phyloP scores from a whole-genome alignment of 2,113 vertebrate genomes.

The Dermatemys mawii region DNA sequence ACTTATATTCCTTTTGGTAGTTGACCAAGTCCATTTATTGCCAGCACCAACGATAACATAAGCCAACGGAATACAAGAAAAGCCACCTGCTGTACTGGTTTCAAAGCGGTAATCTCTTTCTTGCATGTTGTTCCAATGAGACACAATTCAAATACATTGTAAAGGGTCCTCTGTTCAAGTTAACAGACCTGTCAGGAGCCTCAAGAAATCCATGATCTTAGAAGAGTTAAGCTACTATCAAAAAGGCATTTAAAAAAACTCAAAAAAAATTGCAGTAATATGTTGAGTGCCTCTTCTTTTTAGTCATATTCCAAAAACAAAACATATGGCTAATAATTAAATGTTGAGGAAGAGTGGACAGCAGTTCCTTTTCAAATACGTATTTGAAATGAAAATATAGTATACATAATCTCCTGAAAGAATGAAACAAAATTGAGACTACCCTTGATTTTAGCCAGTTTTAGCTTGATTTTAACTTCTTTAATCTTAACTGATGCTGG shows the following conservation, averaged over 20 bases:
- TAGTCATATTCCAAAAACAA: neutral
- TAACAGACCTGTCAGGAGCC: neutral
- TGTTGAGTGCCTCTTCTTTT: neutral
- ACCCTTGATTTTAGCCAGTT: neutral
- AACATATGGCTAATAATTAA: neutral
- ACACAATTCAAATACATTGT: neutral
- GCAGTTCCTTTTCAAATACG: neutral
- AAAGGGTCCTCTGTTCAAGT: neutral
- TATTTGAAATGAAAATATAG: neutral
- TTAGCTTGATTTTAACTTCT: neutral
- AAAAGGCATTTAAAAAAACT: neutral
- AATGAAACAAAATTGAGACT: neutral
- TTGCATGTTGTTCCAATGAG: neutral
- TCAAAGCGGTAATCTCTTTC: neutral
- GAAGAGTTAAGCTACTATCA: neutral
- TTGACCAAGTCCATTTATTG: neutral
- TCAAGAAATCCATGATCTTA: neutral
- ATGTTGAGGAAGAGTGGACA: neutral
- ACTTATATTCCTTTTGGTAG: neutral
- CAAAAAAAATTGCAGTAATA: neutral
- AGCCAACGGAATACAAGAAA: neutral
- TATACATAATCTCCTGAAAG: neutral
- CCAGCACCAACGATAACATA: neutral
- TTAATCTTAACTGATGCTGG: neutral
- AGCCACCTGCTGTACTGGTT: neutral